A percentile compares a stretch with the other conserved stretches of the same genome.
Evolutionary conservation across 64 coral and sea anemone species (phyloP).

Genomic region (Pachyseris speciosa): DNA sequence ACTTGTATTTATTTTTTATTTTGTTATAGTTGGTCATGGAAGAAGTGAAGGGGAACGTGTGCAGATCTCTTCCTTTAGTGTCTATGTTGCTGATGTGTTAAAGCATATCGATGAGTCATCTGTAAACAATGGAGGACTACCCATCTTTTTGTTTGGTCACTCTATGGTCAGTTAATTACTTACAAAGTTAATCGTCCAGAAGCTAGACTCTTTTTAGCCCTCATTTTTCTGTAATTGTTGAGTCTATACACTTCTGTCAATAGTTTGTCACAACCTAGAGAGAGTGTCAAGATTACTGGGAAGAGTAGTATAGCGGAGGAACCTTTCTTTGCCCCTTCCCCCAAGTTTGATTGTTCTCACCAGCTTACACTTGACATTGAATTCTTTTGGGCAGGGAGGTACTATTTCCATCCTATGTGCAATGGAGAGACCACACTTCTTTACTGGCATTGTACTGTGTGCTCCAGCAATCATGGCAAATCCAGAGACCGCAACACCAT

Average conservation of each 20-base stretch:
- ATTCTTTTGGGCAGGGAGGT: constrained; percentile 58
- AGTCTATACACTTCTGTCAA: too few relatives aligned
- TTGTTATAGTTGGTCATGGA: constrained; percentile 69
- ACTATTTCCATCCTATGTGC: constrained; percentile 62
- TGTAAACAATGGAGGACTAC: constrained; percentile 43
- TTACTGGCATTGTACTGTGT: constrained; percentile 69
- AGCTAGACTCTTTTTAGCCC: too few relatives aligned
- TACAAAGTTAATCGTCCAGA: too few relatives aligned
- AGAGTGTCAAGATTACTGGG: too few relatives aligned
- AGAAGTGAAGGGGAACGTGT: constrained; percentile 67
- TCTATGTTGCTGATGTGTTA: constrained; percentile 63
- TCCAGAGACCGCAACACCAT: constrained; percentile 55
- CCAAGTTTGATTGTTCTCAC: too few relatives aligned
- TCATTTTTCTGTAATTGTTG: too few relatives aligned
- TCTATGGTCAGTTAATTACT: constrained; percentile 83
- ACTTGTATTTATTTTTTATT: neutral
- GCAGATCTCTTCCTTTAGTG: constrained; percentile 58
- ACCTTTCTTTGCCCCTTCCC: too few relatives aligned
- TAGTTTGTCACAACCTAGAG: too few relatives aligned
- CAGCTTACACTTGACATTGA: too few relatives aligned
- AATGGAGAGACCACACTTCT: constrained; percentile 72
- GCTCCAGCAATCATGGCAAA: constrained; percentile 66
- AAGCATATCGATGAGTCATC: constrained; percentile 58
- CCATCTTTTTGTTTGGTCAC: constrained; percentile 79
- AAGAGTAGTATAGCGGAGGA: too few relatives aligned